A percentile compares a stretch with the other conserved stretches of the same genome.
Conservation (phyloP, 2,797 vertebrate genomes). For the Mastacembelus armatus region DNA sequence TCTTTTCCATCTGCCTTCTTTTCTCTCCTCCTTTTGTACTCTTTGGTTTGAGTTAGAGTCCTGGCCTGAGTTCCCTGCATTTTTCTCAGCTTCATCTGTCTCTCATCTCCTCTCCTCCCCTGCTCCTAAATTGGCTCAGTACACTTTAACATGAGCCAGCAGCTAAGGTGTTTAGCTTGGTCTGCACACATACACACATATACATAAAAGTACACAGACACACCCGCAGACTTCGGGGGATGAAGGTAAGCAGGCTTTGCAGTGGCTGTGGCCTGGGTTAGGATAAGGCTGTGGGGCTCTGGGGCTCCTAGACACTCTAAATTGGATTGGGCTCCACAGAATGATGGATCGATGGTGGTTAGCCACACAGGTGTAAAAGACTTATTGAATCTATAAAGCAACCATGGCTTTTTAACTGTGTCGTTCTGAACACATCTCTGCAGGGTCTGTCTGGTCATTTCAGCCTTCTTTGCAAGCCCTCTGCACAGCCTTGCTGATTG, state of each 20-base stretch:
- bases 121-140: constrained; percentile 58
- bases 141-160: constrained; percentile 74
- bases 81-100: constrained; percentile 33
- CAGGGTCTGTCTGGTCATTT: constrained; percentile 65
- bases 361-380: constrained; percentile 81
- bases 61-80: constrained; percentile 12
- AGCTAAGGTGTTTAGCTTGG: constrained; percentile 77
- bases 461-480: constrained; percentile 41
- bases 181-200: constrained; percentile 61
- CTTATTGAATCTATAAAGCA: constrained; percentile 81
- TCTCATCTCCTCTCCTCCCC: constrained; percentile 30
- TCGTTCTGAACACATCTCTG: constrained; percentile 72
- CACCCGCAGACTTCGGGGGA: constrained; percentile 70
- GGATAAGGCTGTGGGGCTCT: constrained; percentile 79
- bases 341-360: constrained; percentile 83
- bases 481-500: constrained; percentile 40
- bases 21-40: constrained; percentile 5
- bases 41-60: constrained; percentile 15
- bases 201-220: constrained; percentile 57
- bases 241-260: constrained; percentile 82
- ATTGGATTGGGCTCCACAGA: constrained; percentile 81
- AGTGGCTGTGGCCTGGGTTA: constrained; percentile 75
- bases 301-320: constrained; percentile 74
- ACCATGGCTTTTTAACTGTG: constrained; percentile 73
- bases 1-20: not conserved